Evolutionary conservation across 2,113 vertebrate genomes (phyloP).

Genomic region (Proterorhinus semilunaris): DNA sequence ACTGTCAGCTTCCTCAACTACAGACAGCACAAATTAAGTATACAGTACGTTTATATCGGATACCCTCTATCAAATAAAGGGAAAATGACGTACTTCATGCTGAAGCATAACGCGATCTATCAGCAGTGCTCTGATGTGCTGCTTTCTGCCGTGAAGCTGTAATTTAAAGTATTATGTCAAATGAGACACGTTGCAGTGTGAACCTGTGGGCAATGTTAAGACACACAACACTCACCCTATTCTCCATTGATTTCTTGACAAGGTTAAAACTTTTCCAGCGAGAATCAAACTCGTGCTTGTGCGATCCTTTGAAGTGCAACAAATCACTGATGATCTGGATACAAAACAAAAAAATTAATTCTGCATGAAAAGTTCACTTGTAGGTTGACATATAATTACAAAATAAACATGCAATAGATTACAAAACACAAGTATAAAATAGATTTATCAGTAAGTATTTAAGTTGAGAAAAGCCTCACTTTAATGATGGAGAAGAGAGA

Average conservation of each 20-base stretch:
- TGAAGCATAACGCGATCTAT: constrained; percentile 98
- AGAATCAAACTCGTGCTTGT: constrained; percentile 96
- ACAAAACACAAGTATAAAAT: not conserved
- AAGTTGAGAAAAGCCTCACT: constrained; percentile 69
- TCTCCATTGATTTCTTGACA: constrained; percentile 98
- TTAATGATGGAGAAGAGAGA: constrained; percentile 98
- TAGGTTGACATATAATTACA: not conserved
- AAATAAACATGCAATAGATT: not conserved
- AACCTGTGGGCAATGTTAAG: no score
- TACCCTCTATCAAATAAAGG: not conserved
- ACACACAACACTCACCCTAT: constrained; percentile 80
- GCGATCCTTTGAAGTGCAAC: constrained; percentile 93
- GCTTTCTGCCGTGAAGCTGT: constrained; percentile 94
- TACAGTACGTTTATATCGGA: constrained; percentile 12
- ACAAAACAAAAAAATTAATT: constrained; percentile 7
- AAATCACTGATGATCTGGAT: constrained; percentile 92
- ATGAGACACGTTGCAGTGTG: not conserved
- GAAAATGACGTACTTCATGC: constrained; percentile 82
- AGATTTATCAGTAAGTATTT: not conserved
- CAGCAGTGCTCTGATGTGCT: constrained; percentile 92
- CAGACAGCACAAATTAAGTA: constrained; percentile 10
- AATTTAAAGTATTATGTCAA: constrained; percentile 47
- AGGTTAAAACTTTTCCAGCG: constrained; percentile 98
- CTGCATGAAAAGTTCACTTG: not conserved
- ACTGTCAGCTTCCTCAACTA: constrained; percentile 91